Evolutionary conservation across 1,140 invertebrate species (phyloP), one percentile per base, ranked within the genome.

Genomic region (Notospermus geniculatus): DNA sequence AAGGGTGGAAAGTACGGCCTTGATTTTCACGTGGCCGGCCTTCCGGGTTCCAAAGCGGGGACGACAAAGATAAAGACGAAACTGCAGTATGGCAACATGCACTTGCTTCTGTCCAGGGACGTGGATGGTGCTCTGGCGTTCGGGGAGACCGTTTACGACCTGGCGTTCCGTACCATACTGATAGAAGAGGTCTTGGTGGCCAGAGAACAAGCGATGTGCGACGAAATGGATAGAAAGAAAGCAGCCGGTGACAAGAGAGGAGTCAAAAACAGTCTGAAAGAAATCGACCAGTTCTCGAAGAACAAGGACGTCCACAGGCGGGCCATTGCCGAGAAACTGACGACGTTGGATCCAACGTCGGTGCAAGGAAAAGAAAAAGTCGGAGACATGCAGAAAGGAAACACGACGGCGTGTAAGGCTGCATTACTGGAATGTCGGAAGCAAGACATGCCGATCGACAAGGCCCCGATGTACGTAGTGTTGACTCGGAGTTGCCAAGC

Each of bases 351-450:
- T 27, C 5, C n/a, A n/a, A 50, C 19, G 5, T 7, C 9, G 25
- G 46, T 50, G 19, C 46, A 50, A n/a, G 25, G 46, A 5, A 50
- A 50, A n/a, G 46, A 50, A n/a, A 50, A 50, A 50, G 46, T 50
- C 5, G 46, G 46, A 4, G 46, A 50, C 25, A 50, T 50, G 46
- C 19, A 50, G n/a, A 50, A 50, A 50, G 4, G n/a, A 4, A 50
- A 50, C n/a, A 50, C 46, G n/a, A 27, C n/a, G 9, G 46, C 46
- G n/a, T 7, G 5, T 5, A 50, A 50, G n/a, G 46, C 46, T 4
- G 46, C 46, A 5, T 5, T 5, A 9, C n/a, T 23, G 5, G 46
- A 50, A n/a, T 50, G 46, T 50, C n/a, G 25, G n/a, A 50, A 50
- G 46, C n/a, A 50, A n/a, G 25, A 50, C 25, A 23, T 50, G n/a